Evolutionary conservation across 2,113 vertebrate species (phyloP), one percentile per base, ranked within the genome.

Genomic region (Nycticorax nycticorax): DNA sequence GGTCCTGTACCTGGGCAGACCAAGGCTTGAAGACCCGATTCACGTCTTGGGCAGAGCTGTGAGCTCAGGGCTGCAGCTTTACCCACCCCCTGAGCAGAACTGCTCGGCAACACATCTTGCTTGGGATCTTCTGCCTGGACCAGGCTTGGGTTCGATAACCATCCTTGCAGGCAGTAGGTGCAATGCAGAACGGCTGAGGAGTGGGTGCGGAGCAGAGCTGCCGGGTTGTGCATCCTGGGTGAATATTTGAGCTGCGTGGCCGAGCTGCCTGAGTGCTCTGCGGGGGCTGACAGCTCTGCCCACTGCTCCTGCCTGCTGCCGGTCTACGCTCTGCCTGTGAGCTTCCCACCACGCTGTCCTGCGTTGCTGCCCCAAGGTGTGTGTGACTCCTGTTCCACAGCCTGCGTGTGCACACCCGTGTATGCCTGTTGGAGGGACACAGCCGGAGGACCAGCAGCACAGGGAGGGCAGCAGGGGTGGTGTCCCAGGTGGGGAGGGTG

Each of bases 71-170:
- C 37, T 69, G 83, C 48, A 12, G 43, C 37, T 43, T 43, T 55
- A 14, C 30, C 24, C 22, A 4, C 37, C 28, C 50, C 24, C 6
- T 15, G 57, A 33, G 6, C 12, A 8, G 43, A 50, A 7, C 43
- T 4, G 19, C 47, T 50, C 3, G 2, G 30, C 47, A 7, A 2
- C 0, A 2, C 0, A 0, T 9, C 47, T 35, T 3, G 8, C 62
- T 13, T 16, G 27, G 16, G 10, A 1, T 26, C 35, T 22, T 11
- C 45, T 27, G 22, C 43, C 67, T 8, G 32, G 33, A 17, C 23
- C 45, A 15, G 43, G 39, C 43, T 16, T 5, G 9, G 32, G 43
- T 28, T 16, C 20, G 43, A n/a, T 28, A 16, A 3, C 35, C 1
- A 3, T 14, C 48, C 13, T 4, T 3, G 28, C 43, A 0, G 22